Base-by-base conservation (phyloP, 2,888 invertebrate species). In the Agrilus cyanescens region DNA sequence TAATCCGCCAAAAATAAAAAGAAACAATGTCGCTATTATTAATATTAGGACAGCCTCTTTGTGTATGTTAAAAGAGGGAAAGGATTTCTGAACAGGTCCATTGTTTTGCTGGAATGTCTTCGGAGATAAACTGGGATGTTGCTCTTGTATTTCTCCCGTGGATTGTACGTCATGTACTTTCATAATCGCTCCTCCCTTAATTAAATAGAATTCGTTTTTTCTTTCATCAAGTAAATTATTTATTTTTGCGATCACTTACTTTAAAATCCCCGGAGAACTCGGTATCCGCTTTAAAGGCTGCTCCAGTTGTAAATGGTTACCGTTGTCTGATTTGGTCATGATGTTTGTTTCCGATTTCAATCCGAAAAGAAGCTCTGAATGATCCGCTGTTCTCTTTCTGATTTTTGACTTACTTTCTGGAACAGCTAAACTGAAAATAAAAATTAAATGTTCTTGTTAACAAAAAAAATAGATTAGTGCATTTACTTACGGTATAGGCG, bases 211-310 rank as follows among this genome's bases (percentile, higher is more conserved):
- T 25, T 10, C 25, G 8, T 25, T 25, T 25, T 25, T 10, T 10
- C 25, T 25, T 25, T 6, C 10, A 2, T 25, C 25, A 25, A 10
- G 25, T 25, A 25, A 25, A 25, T 25, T 4, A 20, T 25, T 25
- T 10, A 10, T 10, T 25, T 25, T 25, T 25, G 10, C 10, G 15
- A 34, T 14, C 41, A 65, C 65, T 69, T 67, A 85, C 85, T 82
- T 79, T 48, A 85, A 72, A 52, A 82, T 81, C 51, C 82, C 83
- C 4, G 85, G 83, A 34, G 84, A 82, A 62, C 82, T 84, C 48
- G 85, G 84, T 42, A 85, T 75, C 66, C 72, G 75, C 55, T 69
- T 75, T 54, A 69, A 70, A 58, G 61, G 77, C 50, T 52, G 50
- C n/a, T 34, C 41, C 10, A 20, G 12, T 18, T 49, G 47, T 25